Base-by-base conservation (phyloP, 1,140 invertebrate genomes). In the Formica exsecta region DNA sequence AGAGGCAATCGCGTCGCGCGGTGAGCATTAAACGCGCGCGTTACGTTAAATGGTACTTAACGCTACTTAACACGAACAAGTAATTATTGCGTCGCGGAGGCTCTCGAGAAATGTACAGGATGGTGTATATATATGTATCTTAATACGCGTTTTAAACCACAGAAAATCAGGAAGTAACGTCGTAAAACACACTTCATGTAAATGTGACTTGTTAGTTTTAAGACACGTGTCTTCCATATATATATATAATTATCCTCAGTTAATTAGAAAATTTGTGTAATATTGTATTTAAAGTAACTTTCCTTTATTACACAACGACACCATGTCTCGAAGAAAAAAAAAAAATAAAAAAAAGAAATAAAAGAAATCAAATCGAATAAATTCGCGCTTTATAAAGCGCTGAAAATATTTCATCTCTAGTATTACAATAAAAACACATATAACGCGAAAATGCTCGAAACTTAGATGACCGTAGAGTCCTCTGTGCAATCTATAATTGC, bases 51-150 rank as follows among this genome's bases (percentile, higher is more conserved):
- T 59, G 48, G 73, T 61, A 29, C 71, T 64, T 44, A 73, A 88
- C 65, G 62, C 77, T 79, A 89, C 71, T 74, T 74, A 74, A 74
- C 32, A 59, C 25, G 41, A 68, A 70, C 38, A 9, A 22, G 8
- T 54, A 70, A 87, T 76, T 70, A 86, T 79, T 70, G 84, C 51
- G 54, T 65, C 59, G 62, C 66, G 87, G n/a, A 41, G 48, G 25
- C 70, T 80, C 48, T 70, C 57, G 38, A 9, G 6, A 65, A 38
- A 38, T 32, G 36, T 1, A 29, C 13, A 79, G 11, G 44, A 64
- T 44, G 44, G 3, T 0, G 36, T 13, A 13, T 48, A 0, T 16
- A 16, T 54, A 48, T 54, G 48, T 80, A 77, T 7, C 36, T 59
- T 36, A 22, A 22, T n/a, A 29, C 19, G 3, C n/a, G n/a, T 51